Evolutionary conservation across 2,797 vertebrate species (phyloP), one percentile per base, ranked within the genome.

Genomic region (Rhabdomys pumilio): DNA sequence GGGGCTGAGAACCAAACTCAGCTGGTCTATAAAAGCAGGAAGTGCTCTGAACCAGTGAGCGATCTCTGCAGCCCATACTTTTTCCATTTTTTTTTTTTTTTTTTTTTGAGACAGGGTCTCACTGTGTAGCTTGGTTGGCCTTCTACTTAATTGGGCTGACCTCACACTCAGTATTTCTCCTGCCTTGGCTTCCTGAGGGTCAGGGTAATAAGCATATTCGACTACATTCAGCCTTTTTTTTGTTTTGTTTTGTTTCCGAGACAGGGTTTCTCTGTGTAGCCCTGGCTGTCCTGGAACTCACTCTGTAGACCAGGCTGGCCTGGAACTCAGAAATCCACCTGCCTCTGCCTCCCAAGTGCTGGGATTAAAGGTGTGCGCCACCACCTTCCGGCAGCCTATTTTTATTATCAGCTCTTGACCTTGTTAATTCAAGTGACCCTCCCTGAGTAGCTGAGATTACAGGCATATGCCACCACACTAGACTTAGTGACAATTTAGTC

Each of bases 401-500:
- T 5, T 44, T 44, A 44, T 44, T 44, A 44, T 44, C 44, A 44
- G 29, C 31, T 81, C 29, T 44, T 44, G 26, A 57, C 80, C 6
- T 81, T 57, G 11, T 31, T 38, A 69, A 9, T 26, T 75, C n/a
- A 75, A 22, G 26, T 76, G 72, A 41, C 53, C 20, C 61, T 90
- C 24, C 63, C 41, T 22, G n/a, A 61, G 57, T 29, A 82, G 55
- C 81, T 59, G n/a, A 41, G n/a, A 41, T 61, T 26, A 22, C 38
- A 83, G 80, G 22, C 22, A 61, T 29, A 13, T 17, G 82, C 59
- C 26, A 65, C 38, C 59, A 47, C n/a, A 38, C 14, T 31, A 31
- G 38, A 83, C 81, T 47, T 53, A 65, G 0, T 85, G 88, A 77
- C 57, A 72, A 81, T 94, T 95, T 94, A 94, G 83, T 57, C 83